Conservation (phyloP, 2,888 invertebrate genomes). For the Myopa tessellatipennis region DNA sequence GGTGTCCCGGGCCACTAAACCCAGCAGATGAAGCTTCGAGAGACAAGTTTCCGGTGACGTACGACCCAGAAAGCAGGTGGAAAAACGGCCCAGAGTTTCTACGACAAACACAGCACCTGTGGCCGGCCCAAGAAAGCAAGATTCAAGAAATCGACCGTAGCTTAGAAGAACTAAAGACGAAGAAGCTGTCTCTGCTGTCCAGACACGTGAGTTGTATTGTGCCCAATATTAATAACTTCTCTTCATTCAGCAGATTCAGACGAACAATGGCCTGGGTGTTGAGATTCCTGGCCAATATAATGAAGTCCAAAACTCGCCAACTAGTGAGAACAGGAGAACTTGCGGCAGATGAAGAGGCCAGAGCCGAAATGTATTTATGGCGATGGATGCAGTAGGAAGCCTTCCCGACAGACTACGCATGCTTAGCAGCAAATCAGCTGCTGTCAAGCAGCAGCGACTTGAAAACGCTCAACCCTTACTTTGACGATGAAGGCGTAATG, state of each 20-base stretch:
- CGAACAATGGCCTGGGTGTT: neutral
- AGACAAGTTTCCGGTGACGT: conserved; percentile 3
- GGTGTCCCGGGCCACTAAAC: conserved; percentile 32
- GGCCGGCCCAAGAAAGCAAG: neutral
- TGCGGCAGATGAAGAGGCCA: neutral
- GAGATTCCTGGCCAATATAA: neutral
- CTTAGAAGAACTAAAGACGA: no score
- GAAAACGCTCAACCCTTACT: conserved; percentile 5
- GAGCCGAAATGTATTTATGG: neutral
- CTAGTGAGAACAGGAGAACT: neutral
- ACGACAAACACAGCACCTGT: neutral
- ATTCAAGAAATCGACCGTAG: no score
- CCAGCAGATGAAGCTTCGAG: conserved; percentile 39
- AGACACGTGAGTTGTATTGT: conserved; percentile 1
- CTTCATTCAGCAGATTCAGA: neutral
- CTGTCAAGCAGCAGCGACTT: neutral
- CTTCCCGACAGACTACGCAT: neutral
- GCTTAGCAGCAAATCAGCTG: neutral
- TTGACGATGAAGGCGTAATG: conserved; percentile 1
- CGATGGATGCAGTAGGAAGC: conserved; percentile 2
- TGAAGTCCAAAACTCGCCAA: neutral
- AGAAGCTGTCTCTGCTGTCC: no score
- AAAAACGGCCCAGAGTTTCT: conserved; percentile 38
- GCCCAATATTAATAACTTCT: neutral
- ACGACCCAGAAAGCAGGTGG: conserved; percentile 30